phyloP scores from a whole-genome alignment of 2,113 vertebrate genomes.

The Notarius lentiginosus region DNA sequence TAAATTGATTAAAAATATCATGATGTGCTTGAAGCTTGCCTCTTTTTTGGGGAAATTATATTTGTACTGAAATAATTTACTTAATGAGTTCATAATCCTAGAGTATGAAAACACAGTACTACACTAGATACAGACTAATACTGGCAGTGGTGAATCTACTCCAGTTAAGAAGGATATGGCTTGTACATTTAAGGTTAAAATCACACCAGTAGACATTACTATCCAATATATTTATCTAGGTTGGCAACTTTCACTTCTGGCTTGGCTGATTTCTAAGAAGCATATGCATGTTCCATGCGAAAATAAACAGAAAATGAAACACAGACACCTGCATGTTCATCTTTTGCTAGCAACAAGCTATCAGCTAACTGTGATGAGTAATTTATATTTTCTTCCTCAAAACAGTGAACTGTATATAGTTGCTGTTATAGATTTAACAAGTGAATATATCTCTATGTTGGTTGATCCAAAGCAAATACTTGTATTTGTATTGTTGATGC shows the following conservation, averaged over 20 bases:
- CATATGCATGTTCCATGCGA: too few relatives aligned
- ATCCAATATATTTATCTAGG: neutral
- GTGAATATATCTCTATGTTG: too few relatives aligned
- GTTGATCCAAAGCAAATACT: too few relatives aligned
- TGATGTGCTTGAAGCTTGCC: neutral
- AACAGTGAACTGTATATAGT: too few relatives aligned
- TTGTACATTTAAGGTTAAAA: neutral
- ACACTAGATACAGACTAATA: neutral
- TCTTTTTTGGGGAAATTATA: neutral
- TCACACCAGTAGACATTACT: neutral
- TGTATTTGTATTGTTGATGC: too few relatives aligned
- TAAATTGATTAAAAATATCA: neutral
- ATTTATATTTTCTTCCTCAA: too few relatives aligned
- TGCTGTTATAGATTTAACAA: too few relatives aligned
- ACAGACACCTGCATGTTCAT: too few relatives aligned
- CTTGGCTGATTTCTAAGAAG: neutral
- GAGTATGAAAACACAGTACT: neutral
- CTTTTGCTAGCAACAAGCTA: too few relatives aligned
- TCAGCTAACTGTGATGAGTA: too few relatives aligned
- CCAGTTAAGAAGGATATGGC: neutral
- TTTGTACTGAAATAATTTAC: neutral
- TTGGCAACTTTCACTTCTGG: neutral
- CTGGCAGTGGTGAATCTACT: too few relatives aligned
- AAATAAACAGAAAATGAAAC: too few relatives aligned
- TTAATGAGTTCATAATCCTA: neutral